These are phyloP conservation scores for Monarcha castaneiventris DNA, from an alignment of 2,113 vertebrate species.

Conservation along the genomic window DNA sequence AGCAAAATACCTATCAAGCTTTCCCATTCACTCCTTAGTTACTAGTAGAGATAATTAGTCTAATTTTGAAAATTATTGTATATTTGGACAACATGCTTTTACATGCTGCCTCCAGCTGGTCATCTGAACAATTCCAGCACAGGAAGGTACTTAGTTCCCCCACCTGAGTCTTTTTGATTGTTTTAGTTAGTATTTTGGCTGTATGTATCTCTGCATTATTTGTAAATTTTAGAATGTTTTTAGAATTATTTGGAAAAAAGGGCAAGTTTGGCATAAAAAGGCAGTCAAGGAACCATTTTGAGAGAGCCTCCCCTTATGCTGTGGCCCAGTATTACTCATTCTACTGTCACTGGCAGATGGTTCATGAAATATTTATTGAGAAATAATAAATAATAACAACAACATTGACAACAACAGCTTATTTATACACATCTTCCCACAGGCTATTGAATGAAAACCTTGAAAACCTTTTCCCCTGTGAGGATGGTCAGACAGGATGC, in stretches of 20 bases:
- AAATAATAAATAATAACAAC: conserved; percentile 1
- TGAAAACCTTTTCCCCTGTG: not conserved
- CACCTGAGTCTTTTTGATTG: not conserved
- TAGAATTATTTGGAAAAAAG: not conserved
- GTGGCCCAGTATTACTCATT: not conserved
- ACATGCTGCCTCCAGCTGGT: not conserved
- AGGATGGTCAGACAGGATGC: not conserved
- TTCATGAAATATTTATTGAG: conserved; percentile 31
- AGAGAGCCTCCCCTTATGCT: not conserved
- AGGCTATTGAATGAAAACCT: not conserved
- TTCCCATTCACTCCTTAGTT: not conserved
- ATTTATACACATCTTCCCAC: not conserved
- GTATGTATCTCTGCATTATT: not conserved
- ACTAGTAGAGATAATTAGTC: not conserved
- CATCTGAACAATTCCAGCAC: not conserved
- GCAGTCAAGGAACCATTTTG: not conserved
- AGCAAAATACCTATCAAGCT: not conserved
- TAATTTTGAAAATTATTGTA: not conserved
- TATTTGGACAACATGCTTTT: not conserved
- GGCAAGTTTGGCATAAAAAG: not conserved
- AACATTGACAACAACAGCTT: not conserved
- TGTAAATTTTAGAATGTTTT: not conserved
- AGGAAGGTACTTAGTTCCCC: not conserved
- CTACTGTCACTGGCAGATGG: conserved; percentile 5
- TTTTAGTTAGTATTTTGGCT: not conserved